phyloP scores from a whole-genome alignment of 2,888 invertebrate genomes.

The Ormyrus thymus region DNA sequence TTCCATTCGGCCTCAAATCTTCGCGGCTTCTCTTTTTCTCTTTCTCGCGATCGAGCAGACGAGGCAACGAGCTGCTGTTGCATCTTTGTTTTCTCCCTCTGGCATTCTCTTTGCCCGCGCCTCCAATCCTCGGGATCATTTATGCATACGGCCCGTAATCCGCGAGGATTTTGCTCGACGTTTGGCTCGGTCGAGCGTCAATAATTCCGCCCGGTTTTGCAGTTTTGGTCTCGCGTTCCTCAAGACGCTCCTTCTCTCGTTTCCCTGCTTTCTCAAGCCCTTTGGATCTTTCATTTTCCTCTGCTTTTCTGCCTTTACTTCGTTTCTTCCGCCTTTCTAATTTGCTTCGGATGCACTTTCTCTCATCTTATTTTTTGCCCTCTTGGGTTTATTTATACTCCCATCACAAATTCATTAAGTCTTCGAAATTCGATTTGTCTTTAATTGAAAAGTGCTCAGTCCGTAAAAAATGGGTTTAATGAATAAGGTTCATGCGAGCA shows the following conservation, averaged over 20 bases:
- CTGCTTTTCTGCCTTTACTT: constrained; percentile 11
- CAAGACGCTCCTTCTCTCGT: neutral
- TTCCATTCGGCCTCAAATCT: constrained; percentile 5
- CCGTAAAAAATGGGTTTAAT: no score
- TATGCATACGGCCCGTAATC: constrained; percentile 43
- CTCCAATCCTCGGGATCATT: constrained; percentile 30
- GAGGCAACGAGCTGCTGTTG: neutral
- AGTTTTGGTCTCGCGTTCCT: neutral
- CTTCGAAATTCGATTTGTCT: neutral
- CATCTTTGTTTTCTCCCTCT: neutral
- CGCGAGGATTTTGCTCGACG: constrained; percentile 32
- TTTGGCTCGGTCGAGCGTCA: constrained; percentile 29
- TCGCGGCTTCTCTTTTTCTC: neutral
- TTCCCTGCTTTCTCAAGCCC: neutral
- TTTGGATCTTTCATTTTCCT: constrained; percentile 15
- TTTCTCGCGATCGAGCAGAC: neutral
- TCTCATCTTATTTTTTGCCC: neutral
- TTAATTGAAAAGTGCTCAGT: no score
- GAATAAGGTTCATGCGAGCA: no score
- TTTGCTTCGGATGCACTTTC: neutral
- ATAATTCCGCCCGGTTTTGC: constrained; percentile 33
- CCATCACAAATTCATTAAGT: neutral
- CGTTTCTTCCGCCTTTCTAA: constrained; percentile 1
- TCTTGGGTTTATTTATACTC: neutral
- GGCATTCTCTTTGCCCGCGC: constrained; percentile 16